phyloP scores from a whole-genome alignment of 2,888 invertebrate species.

The Laspeyria flexula region DNA sequence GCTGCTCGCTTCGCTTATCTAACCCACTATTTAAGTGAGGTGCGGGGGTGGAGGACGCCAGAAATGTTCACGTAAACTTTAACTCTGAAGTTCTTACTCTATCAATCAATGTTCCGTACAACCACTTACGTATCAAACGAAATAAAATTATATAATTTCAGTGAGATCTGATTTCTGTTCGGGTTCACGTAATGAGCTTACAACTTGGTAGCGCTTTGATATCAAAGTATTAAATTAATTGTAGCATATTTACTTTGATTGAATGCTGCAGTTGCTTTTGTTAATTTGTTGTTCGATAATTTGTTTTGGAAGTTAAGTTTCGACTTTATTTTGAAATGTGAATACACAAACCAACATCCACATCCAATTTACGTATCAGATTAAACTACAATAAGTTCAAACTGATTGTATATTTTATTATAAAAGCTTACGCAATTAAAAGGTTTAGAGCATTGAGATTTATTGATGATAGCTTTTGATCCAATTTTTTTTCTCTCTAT shows the following conservation, averaged over 20 bases:
- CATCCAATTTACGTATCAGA: no score
- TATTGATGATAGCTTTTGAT: no score
- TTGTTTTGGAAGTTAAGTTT: no score
- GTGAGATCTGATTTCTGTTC: neutral
- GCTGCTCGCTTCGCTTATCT: constrained; percentile 3
- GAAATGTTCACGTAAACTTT: constrained; percentile 13
- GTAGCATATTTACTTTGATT: neutral
- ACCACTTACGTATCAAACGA: neutral
- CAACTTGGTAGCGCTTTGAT: neutral
- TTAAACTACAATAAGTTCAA: no score
- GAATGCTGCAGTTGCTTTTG: no score
- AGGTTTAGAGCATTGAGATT: no score
- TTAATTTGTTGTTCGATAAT: neutral
- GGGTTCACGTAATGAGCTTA: neutral
- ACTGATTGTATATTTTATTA: no score
- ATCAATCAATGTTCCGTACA: constrained; percentile 23
- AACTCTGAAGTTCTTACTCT: constrained; percentile 2
- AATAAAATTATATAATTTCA: constrained; percentile 1
- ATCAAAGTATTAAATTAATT: neutral
- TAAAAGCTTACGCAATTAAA: no score
- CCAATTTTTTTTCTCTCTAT: no score
- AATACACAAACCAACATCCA: no score
- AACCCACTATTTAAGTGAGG: neutral
- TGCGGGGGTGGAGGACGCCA: constrained; percentile 9
- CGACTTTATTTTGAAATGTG: no score